Base-by-base conservation (phyloP, 2,113 vertebrate genomes). In the Aspidoscelis tigris region DNA sequence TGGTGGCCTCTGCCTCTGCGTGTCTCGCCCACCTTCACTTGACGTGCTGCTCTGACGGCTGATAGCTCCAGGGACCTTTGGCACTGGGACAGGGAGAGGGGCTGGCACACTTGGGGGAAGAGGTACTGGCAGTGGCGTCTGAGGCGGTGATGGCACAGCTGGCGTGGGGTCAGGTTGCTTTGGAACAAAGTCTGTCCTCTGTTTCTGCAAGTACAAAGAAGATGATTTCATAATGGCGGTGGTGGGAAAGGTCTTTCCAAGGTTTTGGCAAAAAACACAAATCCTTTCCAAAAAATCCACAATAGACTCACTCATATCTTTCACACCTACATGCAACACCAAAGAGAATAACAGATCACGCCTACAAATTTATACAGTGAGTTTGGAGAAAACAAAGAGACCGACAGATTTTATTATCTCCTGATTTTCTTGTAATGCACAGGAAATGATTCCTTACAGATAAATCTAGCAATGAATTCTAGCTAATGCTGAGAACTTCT, bases 31-130 rank as follows among this genome's bases (percentile, higher is more conserved):
- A 0, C 91, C 94, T 44, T 98, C 97, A 0, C 97, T 97, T 78
- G 98, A 98, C 9, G 94, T 94, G 92, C 93, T 96, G 94, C 96
- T 97, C 75, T 97, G 97, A 26, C 96, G 96, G 91, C 92, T 96
- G 84, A 96, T 47, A 2, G 93, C 26, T 2, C 90, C 70, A 0
- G 93, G 94, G 0, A 94, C 92, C 1, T 95, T 92, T 75, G 94
- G 89, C 33, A 94, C 78, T 0, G 94, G 84, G 10, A 96, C 93
- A 0, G 95, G 95, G 0, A 95, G 78, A 1, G 97, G 96, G 0
- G 93, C 93, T 0, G 97, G 88, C 2, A 93, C 84, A 0, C 93
- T 92, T 0, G 96, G 90, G 4, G 93, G 91, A 4, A 95, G 90
- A 1, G 96, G 91, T 5, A 94, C 88, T 0, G 96, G 95, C 65